A percentile compares a stretch with the other conserved stretches of the same genome.
Conservation (phyloP, 2,113 vertebrate species). For the Gavia stellata region DNA sequence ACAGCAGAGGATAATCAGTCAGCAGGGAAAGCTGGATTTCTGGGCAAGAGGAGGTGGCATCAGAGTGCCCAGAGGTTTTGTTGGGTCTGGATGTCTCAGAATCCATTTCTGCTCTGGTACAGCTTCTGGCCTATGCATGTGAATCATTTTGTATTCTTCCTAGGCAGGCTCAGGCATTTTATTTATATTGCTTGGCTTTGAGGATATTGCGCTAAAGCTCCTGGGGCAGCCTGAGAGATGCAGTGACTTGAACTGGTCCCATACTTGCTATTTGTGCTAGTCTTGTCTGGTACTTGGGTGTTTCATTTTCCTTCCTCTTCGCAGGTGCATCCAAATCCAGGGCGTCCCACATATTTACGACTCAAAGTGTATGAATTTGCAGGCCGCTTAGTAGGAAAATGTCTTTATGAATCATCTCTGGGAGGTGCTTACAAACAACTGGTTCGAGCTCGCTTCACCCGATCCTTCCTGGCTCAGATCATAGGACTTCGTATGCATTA, state of each 20-base stretch:
- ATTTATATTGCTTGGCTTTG: background rate
- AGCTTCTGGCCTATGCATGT: background rate
- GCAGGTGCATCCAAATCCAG: slow-evolving; percentile 94
- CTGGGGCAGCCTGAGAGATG: background rate
- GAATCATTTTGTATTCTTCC: background rate
- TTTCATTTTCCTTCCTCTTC: background rate
- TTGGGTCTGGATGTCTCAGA: background rate
- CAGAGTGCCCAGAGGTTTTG: background rate
- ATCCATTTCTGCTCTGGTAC: background rate
- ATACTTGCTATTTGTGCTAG: background rate
- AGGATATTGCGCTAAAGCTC: background rate
- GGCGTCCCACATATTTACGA: slow-evolving; percentile 82
- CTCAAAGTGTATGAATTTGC: slow-evolving; percentile 96
- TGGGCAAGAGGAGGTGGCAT: background rate
- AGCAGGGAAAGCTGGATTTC: background rate
- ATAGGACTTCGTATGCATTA: slow-evolving; percentile 99
- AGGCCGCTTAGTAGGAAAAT: slow-evolving; percentile 93
- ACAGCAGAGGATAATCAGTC: background rate
- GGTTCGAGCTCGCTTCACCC: slow-evolving; percentile 93
- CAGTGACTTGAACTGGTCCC: background rate
- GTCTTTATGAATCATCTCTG: slow-evolving; percentile 95
- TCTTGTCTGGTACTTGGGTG: background rate
- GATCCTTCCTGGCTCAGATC: slow-evolving; percentile 97
- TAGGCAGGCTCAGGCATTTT: background rate
- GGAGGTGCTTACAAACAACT: slow-evolving; percentile 94